Conservation (phyloP, 2,797 vertebrate genomes). For the Mus minutoides region DNA sequence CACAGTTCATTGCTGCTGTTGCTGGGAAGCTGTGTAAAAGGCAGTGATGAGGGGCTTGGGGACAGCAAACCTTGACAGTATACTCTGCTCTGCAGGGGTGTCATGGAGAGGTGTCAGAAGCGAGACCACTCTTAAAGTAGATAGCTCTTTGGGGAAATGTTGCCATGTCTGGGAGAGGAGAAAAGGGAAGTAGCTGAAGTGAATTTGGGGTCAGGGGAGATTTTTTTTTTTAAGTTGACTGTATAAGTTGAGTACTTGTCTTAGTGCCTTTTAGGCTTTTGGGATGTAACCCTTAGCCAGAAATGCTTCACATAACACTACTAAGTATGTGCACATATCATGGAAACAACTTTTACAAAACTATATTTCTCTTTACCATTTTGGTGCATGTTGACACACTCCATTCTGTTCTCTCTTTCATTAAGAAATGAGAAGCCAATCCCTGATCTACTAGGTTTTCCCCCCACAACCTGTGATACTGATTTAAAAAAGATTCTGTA, state of each 20-base stretch:
- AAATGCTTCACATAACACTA: not conserved
- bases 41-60: not conserved
- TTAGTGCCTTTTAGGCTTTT: not conserved
- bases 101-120: not conserved
- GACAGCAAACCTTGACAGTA: not conserved
- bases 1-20: not conserved
- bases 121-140: not conserved
- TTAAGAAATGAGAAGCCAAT: slow-evolving; percentile 17
- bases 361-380: not conserved
- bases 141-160: not conserved
- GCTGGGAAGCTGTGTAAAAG: not conserved
- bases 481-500: not conserved
- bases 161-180: not conserved
- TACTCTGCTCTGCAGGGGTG: not conserved
- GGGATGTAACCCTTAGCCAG: not conserved
- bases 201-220: not conserved
- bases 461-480: not conserved
- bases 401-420: not conserved
- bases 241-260: slow-evolving; percentile 22
- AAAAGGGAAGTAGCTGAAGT: not conserved
- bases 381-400: not conserved
- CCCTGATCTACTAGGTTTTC: not conserved
- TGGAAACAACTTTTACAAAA: not conserved
- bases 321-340: not conserved
- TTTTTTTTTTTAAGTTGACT: not conserved